Conservation (phyloP, 2,888 invertebrate species). For the Caradrina clavipalpis region DNA sequence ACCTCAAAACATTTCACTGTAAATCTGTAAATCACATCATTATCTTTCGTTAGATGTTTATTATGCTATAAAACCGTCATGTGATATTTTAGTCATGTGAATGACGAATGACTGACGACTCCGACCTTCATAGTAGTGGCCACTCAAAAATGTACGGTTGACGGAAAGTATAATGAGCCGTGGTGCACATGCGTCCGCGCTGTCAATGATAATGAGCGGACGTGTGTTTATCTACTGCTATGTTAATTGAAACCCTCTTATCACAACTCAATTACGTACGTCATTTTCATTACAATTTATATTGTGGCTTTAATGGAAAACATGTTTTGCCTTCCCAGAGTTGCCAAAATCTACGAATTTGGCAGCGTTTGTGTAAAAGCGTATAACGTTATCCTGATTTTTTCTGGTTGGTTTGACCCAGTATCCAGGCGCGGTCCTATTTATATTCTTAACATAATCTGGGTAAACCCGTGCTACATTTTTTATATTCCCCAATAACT, state of each 20-base stretch:
- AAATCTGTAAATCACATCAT: constrained; percentile 25
- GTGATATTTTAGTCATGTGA: constrained; percentile 36
- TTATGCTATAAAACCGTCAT: constrained; percentile 28
- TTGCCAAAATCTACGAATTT: constrained; percentile 42
- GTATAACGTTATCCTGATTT: constrained; percentile 15
- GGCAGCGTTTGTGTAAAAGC: constrained; percentile 31
- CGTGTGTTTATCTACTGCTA: constrained; percentile 46
- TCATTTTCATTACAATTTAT: constrained; percentile 32
- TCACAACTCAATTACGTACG: constrained; percentile 25
- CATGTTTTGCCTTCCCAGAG: background rate
- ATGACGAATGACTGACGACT: constrained; percentile 3
- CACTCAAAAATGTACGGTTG: constrained; percentile 16
- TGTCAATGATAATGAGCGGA: constrained; percentile 53
- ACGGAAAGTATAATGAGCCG: constrained; percentile 28
- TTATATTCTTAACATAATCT: constrained; percentile 35
- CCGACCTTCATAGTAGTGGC: constrained; percentile 31
- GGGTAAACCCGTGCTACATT: constrained; percentile 35
- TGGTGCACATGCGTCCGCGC: constrained; percentile 41
- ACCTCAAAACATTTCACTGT: constrained; percentile 7
- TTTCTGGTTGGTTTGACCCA: constrained; percentile 21
- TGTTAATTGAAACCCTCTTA: constrained; percentile 56
- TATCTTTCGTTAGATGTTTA: constrained; percentile 26
- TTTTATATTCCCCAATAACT: constrained; percentile 17
- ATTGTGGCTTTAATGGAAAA: constrained; percentile 15
- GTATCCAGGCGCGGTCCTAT: constrained; percentile 26